These are phyloP conservation scores for Parazoanthus darwini DNA, from an alignment of 92 coral and sea anemone species.

Conservation along the genomic window DNA sequence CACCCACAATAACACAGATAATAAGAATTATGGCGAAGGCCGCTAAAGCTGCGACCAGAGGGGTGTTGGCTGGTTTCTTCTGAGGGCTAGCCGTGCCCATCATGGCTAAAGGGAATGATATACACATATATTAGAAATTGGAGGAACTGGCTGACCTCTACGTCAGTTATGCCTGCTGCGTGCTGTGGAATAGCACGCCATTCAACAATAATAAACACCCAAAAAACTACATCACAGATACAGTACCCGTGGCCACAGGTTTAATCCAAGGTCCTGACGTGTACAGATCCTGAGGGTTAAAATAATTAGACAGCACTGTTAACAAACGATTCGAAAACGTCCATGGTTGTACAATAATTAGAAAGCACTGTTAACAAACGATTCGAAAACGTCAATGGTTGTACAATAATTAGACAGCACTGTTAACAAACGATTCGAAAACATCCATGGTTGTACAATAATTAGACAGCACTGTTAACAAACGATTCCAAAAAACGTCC, in stretches of 20 bases:
- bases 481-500: not conserved
- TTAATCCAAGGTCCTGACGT: slow-evolving; percentile 70
- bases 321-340: not conserved
- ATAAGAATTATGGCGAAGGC: slow-evolving; percentile 34
- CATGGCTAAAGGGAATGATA: not conserved
- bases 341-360: not conserved
- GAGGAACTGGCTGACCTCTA: no score
- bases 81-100: not conserved
- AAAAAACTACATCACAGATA: not conserved
- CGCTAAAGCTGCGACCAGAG: slow-evolving; percentile 54
- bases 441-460: not conserved
- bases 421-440: not conserved
- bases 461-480: not conserved
- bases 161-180: no score
- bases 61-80: slow-evolving; percentile 10
- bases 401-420: not conserved
- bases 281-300: slow-evolving; percentile 56
- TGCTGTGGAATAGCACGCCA: no score
- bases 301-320: not conserved
- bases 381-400: not conserved
- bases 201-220: no score
- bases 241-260: slow-evolving; percentile 53
- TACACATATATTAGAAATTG: not conserved
- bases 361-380: not conserved
- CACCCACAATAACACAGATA: slow-evolving; percentile 37